Evolutionary conservation across 2,888 invertebrate species (phyloP), one percentile per base, ranked within the genome.

Genomic region (Pandemis heparana): DNA sequence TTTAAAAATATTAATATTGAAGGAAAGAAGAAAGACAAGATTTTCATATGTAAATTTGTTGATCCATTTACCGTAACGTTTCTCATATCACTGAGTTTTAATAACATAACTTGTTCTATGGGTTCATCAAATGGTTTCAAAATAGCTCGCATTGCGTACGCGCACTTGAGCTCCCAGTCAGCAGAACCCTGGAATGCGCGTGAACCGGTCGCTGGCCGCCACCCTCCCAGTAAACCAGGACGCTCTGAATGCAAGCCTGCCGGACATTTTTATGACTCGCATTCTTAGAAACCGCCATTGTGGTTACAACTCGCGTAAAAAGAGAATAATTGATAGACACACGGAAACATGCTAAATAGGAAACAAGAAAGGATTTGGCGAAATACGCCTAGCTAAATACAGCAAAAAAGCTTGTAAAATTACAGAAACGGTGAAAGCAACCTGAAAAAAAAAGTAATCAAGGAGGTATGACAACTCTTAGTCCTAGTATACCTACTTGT

Each of bases 121-220:
- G 64, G 9, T 7, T 46, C 67, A 76, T 72, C 77, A 78, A 78
- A 77, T 78, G 74, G 71, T 75, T 71, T 71, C 71, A 76, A 76
- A 77, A 77, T 77, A 78, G 74, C 71, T 68, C 53, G 48, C 75
- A 61, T 53, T 62, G 66, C 71, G 41, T 61, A 62, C 56, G 41
- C 10, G 61, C 68, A 53, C 70, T 66, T 48, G 67, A 65, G 63
- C 38, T 48, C 63, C 63, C 63, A 59, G 41, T 14, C 39, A 70
- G 56, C 53, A 66, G 76, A 75, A 65, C 61, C 60, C 60, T 32
- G 85, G 83, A 82, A 85, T 84, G 85, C 79, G 80, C 75, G 69
- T 79, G 76, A 85, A 85, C 86, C 86, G 85, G 85, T 85, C 80
- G 75, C 67, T 32, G 65, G 75, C 75, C 59, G 70, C 62, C 71